phyloP scores from a whole-genome alignment of 2,888 invertebrate genomes.

The Cheiracanthium punctorium region DNA sequence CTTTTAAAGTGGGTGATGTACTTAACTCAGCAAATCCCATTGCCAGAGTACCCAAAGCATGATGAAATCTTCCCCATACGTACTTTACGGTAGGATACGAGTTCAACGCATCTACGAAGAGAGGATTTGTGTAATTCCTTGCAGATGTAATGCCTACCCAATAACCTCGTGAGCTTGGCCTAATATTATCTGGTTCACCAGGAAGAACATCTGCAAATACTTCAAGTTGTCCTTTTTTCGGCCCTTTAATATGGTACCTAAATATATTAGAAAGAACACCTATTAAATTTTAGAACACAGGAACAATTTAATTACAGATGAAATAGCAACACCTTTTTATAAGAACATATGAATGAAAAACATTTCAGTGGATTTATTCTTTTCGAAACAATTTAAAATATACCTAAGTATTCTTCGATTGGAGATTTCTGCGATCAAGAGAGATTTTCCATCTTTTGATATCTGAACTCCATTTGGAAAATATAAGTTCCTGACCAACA shows the following conservation, averaged over 20 bases:
- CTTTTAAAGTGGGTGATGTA: constrained; percentile 13
- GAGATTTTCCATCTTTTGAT: constrained; percentile 86
- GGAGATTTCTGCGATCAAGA: constrained; percentile 86
- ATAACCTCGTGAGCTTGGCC: constrained; percentile 74
- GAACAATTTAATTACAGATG: neutral
- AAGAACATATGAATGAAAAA: neutral
- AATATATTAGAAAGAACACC: neutral
- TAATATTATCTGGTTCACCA: constrained; percentile 82
- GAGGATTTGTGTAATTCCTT: constrained; percentile 50
- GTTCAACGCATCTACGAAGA: constrained; percentile 48
- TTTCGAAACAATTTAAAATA: no score
- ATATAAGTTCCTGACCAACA: constrained; percentile 80
- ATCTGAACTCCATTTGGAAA: constrained; percentile 93
- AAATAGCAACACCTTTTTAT: neutral
- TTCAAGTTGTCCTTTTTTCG: constrained; percentile 86
- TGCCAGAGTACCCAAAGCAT: constrained; percentile 53
- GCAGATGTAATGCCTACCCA: constrained; percentile 75
- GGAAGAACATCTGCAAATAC: constrained; percentile 85
- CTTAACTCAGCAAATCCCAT: constrained; percentile 24
- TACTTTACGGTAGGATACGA: constrained; percentile 49
- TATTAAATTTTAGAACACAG: neutral
- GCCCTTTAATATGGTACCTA: constrained; percentile 86
- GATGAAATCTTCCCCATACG: constrained; percentile 32
- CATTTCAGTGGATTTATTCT: neutral
- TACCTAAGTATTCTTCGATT: constrained; percentile 80